Evolutionary conservation across 2,113 vertebrate species (phyloP), one percentile per base, ranked within the genome.

Genomic region (Apodemus sylvaticus): DNA sequence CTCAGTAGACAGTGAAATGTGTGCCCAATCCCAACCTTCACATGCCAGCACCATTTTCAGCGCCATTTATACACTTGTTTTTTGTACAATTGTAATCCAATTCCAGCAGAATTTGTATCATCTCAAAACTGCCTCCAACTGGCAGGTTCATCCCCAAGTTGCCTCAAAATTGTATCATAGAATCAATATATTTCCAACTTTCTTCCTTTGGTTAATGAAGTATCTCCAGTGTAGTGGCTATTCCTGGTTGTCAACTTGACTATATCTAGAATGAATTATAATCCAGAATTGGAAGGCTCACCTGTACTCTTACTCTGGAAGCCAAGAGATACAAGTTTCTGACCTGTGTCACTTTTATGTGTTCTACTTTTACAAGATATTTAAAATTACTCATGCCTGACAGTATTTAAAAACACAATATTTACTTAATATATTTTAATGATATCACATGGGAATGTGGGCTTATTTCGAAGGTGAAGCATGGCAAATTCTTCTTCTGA

Each of bases 391-490:
- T 81, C n/a, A 62, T 58, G 8, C 26, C 85, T 64, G 62, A 64
- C 24, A 88, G 1, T 16, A 76, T 92, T 94, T 95, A 45, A 14
- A 48, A 77, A 93, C 8, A 85, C 24, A 53, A 70, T 85, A 88
- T 93, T 96, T 79, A n/a, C 29, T 89, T 95, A 73, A 31, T 95
- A 58, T 70, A 13, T 87, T 94, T 76, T 94, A 71, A 83, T 95
- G 53, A 77, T 79, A 48, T 14, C 39, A 0, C 68, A 8, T 79
- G 60, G 68, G 81, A 94, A 64, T 90, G 85, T 93, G 62, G 36
- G 82, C 87, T 68, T 45, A 89, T 5, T 89, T 64, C 60, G 89
- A 92, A 88, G 86, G 1, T 3, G n/a, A 95, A 95, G 58, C 16
- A 94, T 78, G 87, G 93, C 64, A 45, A 24, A 70, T 48, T 68